phyloP scores from a whole-genome alignment of 2,113 vertebrate genomes.

The Empidonax traillii region DNA sequence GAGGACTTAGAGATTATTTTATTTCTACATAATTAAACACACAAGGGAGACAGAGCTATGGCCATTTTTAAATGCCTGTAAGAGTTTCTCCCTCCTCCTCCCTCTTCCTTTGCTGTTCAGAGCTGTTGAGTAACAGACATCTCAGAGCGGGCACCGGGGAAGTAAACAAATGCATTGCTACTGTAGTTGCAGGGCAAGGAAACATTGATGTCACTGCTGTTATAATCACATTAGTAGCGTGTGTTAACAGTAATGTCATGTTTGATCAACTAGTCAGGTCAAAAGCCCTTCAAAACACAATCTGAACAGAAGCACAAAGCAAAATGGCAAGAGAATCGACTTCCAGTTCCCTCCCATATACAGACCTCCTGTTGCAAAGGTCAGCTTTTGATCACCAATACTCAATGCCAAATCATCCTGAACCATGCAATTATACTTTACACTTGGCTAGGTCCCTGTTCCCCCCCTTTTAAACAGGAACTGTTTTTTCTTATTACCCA shows the following conservation, averaged over 20 bases:
- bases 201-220: constrained; percentile 49
- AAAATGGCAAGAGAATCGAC: background rate
- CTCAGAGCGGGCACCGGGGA: background rate
- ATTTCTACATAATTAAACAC: background rate
- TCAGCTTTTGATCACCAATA: background rate
- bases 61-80: background rate
- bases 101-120: background rate
- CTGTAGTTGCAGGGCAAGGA: constrained; percentile 48
- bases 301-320: background rate
- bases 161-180: constrained; percentile 56
- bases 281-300: background rate
- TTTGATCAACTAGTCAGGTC: constrained; percentile 18
- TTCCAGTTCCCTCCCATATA: background rate
- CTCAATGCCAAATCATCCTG: background rate
- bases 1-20: background rate
- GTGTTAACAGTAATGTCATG: constrained; percentile 21
- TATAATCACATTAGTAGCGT: constrained; percentile 31
- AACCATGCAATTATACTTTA: background rate
- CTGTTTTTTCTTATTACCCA: background rate
- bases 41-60: background rate
- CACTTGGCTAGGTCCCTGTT: background rate
- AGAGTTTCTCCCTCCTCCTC: background rate
- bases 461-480: fast-evolving
- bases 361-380: background rate
- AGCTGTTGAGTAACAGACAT: constrained; percentile 43